Conservation (phyloP, 2,888 invertebrate genomes). For the Diplazon laetatorius region DNA sequence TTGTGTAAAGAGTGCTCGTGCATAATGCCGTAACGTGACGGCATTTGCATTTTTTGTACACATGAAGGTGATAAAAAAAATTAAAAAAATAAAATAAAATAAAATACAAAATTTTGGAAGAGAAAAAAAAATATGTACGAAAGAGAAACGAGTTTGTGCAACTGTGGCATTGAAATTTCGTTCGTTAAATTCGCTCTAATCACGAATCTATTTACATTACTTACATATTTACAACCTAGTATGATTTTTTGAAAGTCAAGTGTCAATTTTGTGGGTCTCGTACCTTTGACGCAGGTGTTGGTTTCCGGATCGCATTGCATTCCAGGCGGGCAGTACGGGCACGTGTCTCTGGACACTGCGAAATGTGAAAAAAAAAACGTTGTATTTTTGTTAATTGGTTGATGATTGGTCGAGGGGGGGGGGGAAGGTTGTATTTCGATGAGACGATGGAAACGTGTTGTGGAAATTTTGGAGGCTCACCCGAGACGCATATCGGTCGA, state of each 20-base stretch:
- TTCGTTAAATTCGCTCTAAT: no score
- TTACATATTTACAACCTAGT: constrained; percentile 81
- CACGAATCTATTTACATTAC: constrained; percentile 75
- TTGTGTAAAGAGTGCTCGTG: constrained; percentile 36
- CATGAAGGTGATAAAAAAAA: not conserved
- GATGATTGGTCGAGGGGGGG: no score
- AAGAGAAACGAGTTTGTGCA: constrained; percentile 42
- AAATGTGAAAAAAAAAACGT: constrained; percentile 33
- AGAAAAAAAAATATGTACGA: no score
- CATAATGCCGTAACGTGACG: constrained; percentile 6
- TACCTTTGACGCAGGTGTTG: constrained; percentile 93
- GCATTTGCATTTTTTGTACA: constrained; percentile 42
- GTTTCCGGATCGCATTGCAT: constrained; percentile 90
- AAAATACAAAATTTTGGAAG: constrained; percentile 33
- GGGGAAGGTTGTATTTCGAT: no score
- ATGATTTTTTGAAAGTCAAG: no score
- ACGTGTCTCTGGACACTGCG: constrained; percentile 66
- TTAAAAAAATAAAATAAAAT: not conserved
- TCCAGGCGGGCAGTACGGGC: constrained; percentile 89
- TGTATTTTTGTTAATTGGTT: no score
- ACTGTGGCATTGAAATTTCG: constrained; percentile 38
- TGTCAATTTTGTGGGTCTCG: no score
- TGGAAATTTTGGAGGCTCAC: no score
- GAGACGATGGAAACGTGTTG: no score
- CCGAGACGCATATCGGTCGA: constrained; percentile 92